Base-by-base conservation (phyloP, 2,888 invertebrate species). In the Rhagonycha lutea region DNA sequence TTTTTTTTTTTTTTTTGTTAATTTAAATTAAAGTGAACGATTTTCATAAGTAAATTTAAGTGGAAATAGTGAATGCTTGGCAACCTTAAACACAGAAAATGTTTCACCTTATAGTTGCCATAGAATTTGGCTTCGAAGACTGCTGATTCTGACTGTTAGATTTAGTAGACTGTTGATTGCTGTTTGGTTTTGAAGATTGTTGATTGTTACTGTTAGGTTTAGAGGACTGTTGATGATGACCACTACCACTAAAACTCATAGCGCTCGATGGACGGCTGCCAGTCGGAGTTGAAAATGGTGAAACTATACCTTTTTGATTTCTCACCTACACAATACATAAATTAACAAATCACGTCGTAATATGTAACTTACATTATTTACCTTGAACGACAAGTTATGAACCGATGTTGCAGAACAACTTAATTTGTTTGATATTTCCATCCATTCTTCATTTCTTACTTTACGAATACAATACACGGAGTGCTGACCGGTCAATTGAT, bases 391-490 rank as follows among this genome's bases (percentile, higher is more conserved):
- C 63, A 82, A 81, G 71, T 78, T 83, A 14, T 79, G 76, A 8
- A 80, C 70, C 11, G 84, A 83, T 61, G 82, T 79, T 61, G 75
- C 79, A 5, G 78, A 79, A 79, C 80, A 83, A 69, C 77, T 73
- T 5, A 82, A 79, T 77, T 84, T 86, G 61, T 85, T 83, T 62
- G 82, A 79, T 78, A 81, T 82, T 61, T 86, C 86, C 12, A 79
- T 71, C 80, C 82, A 84, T 87, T 97, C 97, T 79, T 96, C 94
- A 24, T 90, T 86, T 2, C 91, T 90, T 0, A 96, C 92, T 86
- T 92, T 94, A 4, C 97, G 90, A 29, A 98, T 90, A 81, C 91
- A 92, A 90, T 95, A 97, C 3, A 97, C 90, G 10, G 95, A 94
- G 88, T 98, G 98, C 62, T 92, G 91, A 4, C 93, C 93, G 47